Base-by-base conservation (phyloP, 2,797 vertebrate genomes). In the Thaleichthys pacificus region DNA sequence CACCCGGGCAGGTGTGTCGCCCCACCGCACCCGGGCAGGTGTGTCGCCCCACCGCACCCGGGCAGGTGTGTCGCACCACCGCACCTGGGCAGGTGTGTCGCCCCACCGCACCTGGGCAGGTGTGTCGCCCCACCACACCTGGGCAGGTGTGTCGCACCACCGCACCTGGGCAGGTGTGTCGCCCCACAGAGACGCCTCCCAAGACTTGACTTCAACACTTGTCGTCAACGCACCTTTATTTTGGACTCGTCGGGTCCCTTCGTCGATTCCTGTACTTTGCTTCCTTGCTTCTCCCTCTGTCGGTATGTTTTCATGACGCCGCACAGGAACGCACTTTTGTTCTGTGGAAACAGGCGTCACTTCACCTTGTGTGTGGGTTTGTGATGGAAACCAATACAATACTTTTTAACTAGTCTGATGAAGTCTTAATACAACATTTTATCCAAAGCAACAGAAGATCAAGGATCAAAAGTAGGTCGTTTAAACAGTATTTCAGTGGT, bases 261-360 rank as follows among this genome's bases (percentile, higher is more conserved):
- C 1, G 94, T 96, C 32, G 96, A 96, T 78, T 99, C 98, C 87
- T 97, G 97, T 76, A 97, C 94, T 91, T 99, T 99, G 88, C 92
- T 98, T 80, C 97, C 97, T 91, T 97, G 98, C 86, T 99, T 99
- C 93, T 99, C 98, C 87, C 96, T 94, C 91, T 99, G 98, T 88
- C 96, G 95, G 89, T 98, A 99, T 51, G 97, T 99, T 92, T 99
- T 99, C 98, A 99, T 99, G 89, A 99, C 96, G 86, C 96, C 95
- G 91, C 97, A 99, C 90, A 99, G 95, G 93, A 99, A 99, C 77
- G 96, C 96, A 87, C 97, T 99, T 95, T 98, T 98, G 90, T 99
- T 99, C 97, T 94, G 71, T 47, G 17, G 70, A 64, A 64, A 47
- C 42, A 14, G 42, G 26, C 1, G 75, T 47, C 51, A 56, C 51